Percentiles rank a stretch among this genome's conserved stretches.
Conservation (phyloP, 2,797 vertebrate species). For the Lepilemur ruficaudatus region DNA sequence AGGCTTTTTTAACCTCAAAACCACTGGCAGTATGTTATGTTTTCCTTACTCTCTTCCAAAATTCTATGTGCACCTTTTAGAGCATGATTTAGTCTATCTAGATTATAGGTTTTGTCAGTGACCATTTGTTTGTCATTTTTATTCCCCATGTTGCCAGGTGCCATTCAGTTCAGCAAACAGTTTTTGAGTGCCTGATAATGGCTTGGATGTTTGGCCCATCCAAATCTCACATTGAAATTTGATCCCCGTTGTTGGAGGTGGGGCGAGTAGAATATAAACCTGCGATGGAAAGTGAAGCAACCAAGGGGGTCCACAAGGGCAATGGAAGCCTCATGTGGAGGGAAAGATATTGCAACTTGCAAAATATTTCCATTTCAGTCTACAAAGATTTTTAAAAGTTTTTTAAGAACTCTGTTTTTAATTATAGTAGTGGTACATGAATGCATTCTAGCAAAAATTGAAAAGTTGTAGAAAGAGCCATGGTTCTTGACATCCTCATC, state of each 20-base stretch:
- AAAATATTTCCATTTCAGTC: background rate
- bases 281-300: constrained; percentile 31
- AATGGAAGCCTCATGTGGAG: background rate
- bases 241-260: background rate
- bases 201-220: background rate
- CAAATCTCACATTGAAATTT: background rate
- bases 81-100: constrained; percentile 22
- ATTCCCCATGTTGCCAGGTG: constrained; percentile 20
- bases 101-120: constrained; percentile 51
- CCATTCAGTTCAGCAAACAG: constrained; percentile 21
- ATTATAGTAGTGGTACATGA: constrained; percentile 5
- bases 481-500: constrained; percentile 6
- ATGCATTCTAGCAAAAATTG: constrained; percentile 18
- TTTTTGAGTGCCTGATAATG: background rate
- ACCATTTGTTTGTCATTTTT: constrained; percentile 27
- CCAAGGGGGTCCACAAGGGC: background rate
- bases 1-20: constrained; percentile 26
- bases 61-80: constrained; percentile 42
- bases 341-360: constrained; percentile 19
- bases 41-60: constrained; percentile 29
- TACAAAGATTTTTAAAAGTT: background rate
- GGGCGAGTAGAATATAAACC: background rate
- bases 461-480: background rate
- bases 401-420: background rate
- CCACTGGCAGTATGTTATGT: background rate